Evolutionary conservation across 2,888 invertebrate genomes (phyloP), one percentile per base, ranked within the genome.

Genomic region (Bombylius discolor): DNA sequence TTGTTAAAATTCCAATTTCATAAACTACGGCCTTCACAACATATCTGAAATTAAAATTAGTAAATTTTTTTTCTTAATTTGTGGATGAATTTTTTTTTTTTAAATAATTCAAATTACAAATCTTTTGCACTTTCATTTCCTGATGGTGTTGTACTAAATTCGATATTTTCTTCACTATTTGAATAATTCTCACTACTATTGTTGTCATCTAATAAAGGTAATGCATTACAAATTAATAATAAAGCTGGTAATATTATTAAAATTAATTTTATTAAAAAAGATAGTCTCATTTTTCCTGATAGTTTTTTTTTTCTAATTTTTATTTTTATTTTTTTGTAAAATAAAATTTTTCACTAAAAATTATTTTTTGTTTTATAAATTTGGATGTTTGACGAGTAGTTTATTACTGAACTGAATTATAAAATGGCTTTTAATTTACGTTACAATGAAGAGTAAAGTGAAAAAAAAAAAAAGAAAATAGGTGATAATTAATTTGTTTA

Each of bases 1-100:
- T 79, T 5, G 81, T 79, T 39, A 81, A 68, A 60, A 81, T 78
- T 56, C 81, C 81, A 61, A 81, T 76, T 71, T 81, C 81, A 61
- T 81, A 81, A 45, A 80, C 78, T 6, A 80, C 73, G 0, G 79
- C 79, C 63, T 76, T 78, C 56, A 81, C 77, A 13, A 81, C 76
- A 60, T 79, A 80, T 59, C 80, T 81, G 58, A 34, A 60, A 14
- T 11, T 42, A 4, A 42, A 42, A 42, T 42, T 42, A 11, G 8
- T 4, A 42, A 42, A 42, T 42, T 42, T 11, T 1, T 42, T 42
- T 42, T 11, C 12, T 42, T 42, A 11, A 23, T 42, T 42, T 36
- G 6, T 36, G 23, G 23, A 23, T 23, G 4, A 36, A 8, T 36
- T 36, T 36, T 36, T 36, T 36, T 36, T 36, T 36, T 36, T 36